phyloP scores from a whole-genome alignment of 2,797 vertebrate species.

The Thalassophryne amazonica region DNA sequence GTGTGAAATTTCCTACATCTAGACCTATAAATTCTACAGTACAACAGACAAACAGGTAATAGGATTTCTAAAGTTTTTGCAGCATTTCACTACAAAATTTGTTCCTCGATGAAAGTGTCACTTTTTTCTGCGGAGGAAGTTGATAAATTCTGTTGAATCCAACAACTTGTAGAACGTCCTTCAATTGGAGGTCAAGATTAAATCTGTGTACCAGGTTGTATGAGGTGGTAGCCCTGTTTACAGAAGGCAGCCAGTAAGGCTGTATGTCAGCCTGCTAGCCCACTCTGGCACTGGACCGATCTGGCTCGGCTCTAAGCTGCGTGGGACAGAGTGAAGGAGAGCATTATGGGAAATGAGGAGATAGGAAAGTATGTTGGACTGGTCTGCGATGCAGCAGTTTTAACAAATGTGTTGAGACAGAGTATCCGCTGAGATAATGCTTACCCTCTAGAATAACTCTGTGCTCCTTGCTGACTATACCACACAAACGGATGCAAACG shows the following conservation, averaged over 20 bases:
- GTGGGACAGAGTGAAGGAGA: conserved; percentile 36
- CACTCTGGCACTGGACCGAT: conserved; percentile 55
- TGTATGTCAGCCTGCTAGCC: conserved; percentile 46
- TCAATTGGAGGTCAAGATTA: conserved; percentile 74
- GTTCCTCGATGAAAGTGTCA: not conserved
- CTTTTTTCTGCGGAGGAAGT: conserved; percentile 5
- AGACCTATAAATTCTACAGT: too few species aligned
- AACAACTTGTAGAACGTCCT: conserved; percentile 65
- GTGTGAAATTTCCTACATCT: too few species aligned
- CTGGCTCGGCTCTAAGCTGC: conserved; percentile 58
- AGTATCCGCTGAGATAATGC: conserved; percentile 50
- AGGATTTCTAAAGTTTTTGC: too few species aligned
- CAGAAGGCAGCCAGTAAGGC: conserved; percentile 45
- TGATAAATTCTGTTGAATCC: conserved; percentile 27
- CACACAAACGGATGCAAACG: conserved; percentile 70
- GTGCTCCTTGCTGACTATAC: conserved; percentile 53
- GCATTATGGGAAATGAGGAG: conserved; percentile 38
- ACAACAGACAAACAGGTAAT: too few species aligned
- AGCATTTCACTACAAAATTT: too few species aligned
- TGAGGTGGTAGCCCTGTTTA: conserved; percentile 35
- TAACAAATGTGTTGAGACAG: conserved; percentile 45
- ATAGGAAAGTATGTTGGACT: conserved; percentile 20
- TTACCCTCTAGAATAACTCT: conserved; percentile 52
- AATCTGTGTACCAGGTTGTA: conserved; percentile 66
- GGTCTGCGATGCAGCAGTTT: conserved; percentile 34